phyloP scores from a whole-genome alignment of 2,888 invertebrate species.

The Opisthograptis luteolata region DNA sequence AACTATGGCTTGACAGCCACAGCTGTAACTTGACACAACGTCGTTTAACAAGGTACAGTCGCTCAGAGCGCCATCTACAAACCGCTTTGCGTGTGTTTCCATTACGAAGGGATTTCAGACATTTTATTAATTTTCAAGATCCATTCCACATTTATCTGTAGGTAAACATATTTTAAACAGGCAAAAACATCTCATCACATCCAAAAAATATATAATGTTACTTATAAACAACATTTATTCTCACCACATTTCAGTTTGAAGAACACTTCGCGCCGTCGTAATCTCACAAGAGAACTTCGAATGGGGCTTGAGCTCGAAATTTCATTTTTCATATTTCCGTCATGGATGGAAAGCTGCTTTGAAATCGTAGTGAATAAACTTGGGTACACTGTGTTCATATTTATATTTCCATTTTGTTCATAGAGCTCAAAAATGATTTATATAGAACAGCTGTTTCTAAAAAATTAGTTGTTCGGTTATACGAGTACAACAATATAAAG shows the following conservation, averaged over 20 bases:
- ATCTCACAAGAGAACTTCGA: slow-evolving; percentile 11
- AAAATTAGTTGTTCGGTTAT: too few relatives aligned
- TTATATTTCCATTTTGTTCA: slow-evolving; percentile 5
- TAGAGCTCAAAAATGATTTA: not conserved
- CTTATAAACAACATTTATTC: not conserved
- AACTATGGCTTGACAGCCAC: too few relatives aligned
- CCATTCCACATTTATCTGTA: too few relatives aligned
- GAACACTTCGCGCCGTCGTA: not conserved
- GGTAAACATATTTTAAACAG: too few relatives aligned
- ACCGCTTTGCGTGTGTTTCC: too few relatives aligned
- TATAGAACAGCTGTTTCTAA: not conserved
- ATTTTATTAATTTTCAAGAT: too few relatives aligned
- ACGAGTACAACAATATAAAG: too few relatives aligned
- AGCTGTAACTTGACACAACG: too few relatives aligned
- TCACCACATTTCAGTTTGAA: not conserved
- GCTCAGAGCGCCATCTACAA: too few relatives aligned
- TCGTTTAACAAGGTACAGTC: too few relatives aligned
- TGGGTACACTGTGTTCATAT: not conserved
- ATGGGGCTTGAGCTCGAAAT: slow-evolving; percentile 8
- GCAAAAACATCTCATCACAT: too few relatives aligned
- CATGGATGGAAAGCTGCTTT: slow-evolving; percentile 14
- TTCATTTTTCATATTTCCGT: slow-evolving; percentile 25
- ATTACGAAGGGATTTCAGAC: too few relatives aligned
- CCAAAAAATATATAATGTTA: not conserved
- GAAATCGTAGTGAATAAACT: slow-evolving; percentile 19